Conservation (phyloP, 2,888 invertebrate species). For the Tetragnatha montana region DNA sequence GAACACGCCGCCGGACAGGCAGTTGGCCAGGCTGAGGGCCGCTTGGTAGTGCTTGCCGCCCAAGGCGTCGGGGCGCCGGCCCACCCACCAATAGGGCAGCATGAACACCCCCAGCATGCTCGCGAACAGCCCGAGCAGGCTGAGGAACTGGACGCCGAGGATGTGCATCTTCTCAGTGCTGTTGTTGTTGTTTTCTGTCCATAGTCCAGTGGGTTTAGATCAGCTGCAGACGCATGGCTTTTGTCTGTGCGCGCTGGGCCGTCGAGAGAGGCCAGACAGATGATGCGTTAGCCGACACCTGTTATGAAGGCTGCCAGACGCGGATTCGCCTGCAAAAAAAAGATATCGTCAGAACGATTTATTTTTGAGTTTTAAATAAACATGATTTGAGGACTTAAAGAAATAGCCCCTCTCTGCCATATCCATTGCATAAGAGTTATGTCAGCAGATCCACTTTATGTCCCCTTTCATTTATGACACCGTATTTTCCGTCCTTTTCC, state of each 20-base stretch:
- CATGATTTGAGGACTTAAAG: too few relatives aligned
- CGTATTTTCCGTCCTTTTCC: too few relatives aligned
- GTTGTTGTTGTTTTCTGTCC: not conserved
- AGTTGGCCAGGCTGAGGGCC: slow-evolving; percentile 73
- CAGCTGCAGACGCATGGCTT: not conserved
- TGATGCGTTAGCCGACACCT: not conserved
- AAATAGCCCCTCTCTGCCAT: too few relatives aligned
- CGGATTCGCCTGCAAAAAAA: not conserved
- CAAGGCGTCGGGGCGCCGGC: slow-evolving; percentile 45
- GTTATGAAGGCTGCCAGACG: not conserved
- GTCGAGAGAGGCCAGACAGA: not conserved
- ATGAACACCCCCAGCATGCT: slow-evolving; percentile 69
- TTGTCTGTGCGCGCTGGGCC: not conserved
- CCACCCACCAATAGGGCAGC: slow-evolving; percentile 66
- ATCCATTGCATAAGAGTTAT: too few relatives aligned
- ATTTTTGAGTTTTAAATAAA: too few relatives aligned
- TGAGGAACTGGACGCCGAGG: slow-evolving; percentile 64
- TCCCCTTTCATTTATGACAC: too few relatives aligned
- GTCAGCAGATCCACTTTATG: too few relatives aligned
- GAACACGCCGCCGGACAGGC: slow-evolving; percentile 76
- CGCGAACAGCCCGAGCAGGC: slow-evolving; percentile 67
- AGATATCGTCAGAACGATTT: too few relatives aligned
- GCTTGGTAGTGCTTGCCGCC: slow-evolving; percentile 65
- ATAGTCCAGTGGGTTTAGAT: not conserved
- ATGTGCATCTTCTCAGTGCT: slow-evolving; percentile 66